Evolutionary conservation across 2,797 vertebrate genomes (phyloP).

Genomic region (Calcarius lapponicus): DNA sequence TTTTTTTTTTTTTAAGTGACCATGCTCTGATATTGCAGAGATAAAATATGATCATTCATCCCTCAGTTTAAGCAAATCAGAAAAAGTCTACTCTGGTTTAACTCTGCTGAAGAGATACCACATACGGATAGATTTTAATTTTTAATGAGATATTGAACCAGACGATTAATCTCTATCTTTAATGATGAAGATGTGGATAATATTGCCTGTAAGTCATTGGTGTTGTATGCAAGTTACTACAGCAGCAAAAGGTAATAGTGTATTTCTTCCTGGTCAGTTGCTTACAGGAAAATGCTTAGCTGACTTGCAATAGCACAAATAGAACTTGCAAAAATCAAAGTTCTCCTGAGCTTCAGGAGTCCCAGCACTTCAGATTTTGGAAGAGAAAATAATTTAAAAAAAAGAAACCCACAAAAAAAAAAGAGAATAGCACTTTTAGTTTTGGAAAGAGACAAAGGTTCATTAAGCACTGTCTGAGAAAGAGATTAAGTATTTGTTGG

Average conservation of each 20-base stretch:
- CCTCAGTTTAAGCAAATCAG: background rate
- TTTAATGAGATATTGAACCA: background rate
- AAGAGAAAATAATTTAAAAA: background rate
- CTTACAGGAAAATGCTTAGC: background rate
- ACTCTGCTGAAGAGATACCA: background rate
- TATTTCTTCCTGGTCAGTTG: background rate
- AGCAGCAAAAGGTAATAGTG: background rate
- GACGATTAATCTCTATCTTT: conserved; percentile 19
- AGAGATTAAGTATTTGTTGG: background rate
- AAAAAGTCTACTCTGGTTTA: background rate
- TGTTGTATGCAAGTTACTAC: background rate
- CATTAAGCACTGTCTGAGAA: background rate
- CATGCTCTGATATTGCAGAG: background rate
- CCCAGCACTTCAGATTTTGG: background rate
- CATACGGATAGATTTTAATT: background rate
- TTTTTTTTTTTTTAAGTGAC: background rate
- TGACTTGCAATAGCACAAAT: background rate
- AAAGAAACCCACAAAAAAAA: background rate
- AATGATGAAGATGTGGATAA: background rate
- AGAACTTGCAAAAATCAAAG: background rate
- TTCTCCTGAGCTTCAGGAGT: conserved; percentile 9
- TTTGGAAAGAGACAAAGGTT: conserved; percentile 29
- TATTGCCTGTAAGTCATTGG: background rate
- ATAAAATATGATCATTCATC: background rate
- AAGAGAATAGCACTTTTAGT: background rate